Evolutionary conservation across 2,113 vertebrate species (phyloP).

Genomic region (Panthera uncia): DNA sequence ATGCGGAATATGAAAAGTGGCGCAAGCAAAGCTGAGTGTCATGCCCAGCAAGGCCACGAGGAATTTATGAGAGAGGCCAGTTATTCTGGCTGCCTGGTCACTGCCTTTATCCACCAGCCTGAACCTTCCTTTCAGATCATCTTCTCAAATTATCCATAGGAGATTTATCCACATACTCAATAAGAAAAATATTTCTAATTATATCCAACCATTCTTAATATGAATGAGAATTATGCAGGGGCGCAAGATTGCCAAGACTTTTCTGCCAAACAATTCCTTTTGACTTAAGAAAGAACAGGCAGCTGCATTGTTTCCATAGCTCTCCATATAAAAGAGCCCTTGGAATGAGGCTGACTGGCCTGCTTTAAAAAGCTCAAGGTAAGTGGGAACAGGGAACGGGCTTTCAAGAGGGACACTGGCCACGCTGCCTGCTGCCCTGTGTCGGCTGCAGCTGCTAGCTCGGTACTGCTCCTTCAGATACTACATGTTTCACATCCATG

Average conservation of each 20-base stretch:
- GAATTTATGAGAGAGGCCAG: constrained; percentile 48
- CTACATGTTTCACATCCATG: constrained; percentile 19
- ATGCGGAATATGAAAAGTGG: constrained; percentile 6
- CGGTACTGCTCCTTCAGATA: not conserved
- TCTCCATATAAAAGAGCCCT: constrained; percentile 83
- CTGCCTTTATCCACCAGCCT: constrained; percentile 67
- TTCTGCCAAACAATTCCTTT: constrained; percentile 87
- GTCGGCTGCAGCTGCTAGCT: constrained; percentile 20
- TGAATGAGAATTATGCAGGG: constrained; percentile 85
- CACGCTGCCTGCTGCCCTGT: not conserved
- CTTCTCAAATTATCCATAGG: constrained; percentile 89
- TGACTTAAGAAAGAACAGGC: constrained; percentile 87
- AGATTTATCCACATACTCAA: constrained; percentile 87
- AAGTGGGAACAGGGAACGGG: constrained; percentile 70
- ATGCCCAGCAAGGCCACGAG: not conserved
- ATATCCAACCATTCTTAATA: constrained; percentile 87
- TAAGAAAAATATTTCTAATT: constrained; percentile 90
- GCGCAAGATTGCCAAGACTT: constrained; percentile 84
- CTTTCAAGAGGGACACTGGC: constrained; percentile 56
- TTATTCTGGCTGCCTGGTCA: constrained; percentile 56
- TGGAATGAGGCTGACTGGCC: constrained; percentile 76
- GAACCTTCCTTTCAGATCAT: constrained; percentile 84
- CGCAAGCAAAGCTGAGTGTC: not conserved
- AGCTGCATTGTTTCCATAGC: constrained; percentile 84
- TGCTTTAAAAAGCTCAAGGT: constrained; percentile 86